Base-by-base conservation (phyloP, 2,888 invertebrate genomes). In the Erebia ligea region DNA sequence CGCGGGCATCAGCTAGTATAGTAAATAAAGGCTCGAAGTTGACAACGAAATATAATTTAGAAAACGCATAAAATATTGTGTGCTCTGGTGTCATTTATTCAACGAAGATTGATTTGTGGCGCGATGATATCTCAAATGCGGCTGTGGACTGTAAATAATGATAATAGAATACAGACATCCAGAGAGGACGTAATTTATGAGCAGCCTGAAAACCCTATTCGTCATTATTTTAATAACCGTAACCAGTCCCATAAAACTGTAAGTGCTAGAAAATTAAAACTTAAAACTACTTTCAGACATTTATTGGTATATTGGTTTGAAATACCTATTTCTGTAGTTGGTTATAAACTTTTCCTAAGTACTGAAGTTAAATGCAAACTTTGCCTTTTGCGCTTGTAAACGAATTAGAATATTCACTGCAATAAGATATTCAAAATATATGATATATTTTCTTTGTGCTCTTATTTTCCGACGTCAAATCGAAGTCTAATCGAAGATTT, bases 151-250 rank as follows among this genome's bases (percentile, higher is more conserved):
- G 63, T 73, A 76, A 76, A 72, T 73, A 73, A 72, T 63, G 45
- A 57, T 73, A 75, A 75, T 76, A 67, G 68, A 69, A 73, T 58
- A 67, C 67, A 45, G 70, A 71, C 73, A 64, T 67, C 64, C 67
- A 63, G 42, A 67, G 69, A 54, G 62, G 67, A 40, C 54, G 48
- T 76, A 66, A 74, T 75, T 75, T 70, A 76, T 71, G 72, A 50
- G 72, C 67, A 61, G 59, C 66, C 67, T 71, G 66, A 71, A 66
- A 71, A 67, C 65, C 50, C 68, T 68, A 74, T 74, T 68, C 71
- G 70, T 74, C 73, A 75, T 76, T 74, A 76, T 73, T 76, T 72
- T 76, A 75, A 76, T 71, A 69, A 69, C 70, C 68, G 70, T 66
- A 59, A 68, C 69, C 45, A 73, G 70, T 52, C 11, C 11, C 42